Percentiles rank a stretch among this genome's conserved stretches.
Evolutionary conservation across 2,888 invertebrate species (phyloP).

Genomic region (Linnaemya tessellans): DNA sequence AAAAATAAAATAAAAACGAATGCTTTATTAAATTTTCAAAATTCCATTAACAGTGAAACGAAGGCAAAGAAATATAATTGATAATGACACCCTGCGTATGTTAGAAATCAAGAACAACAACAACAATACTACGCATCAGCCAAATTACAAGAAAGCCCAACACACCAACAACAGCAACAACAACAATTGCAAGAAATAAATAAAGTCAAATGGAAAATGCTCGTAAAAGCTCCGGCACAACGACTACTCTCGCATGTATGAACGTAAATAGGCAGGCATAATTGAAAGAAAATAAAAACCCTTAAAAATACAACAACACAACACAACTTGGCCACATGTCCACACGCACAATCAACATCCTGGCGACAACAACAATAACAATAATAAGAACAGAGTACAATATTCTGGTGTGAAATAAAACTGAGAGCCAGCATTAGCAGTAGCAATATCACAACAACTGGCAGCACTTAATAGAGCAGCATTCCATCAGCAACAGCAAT

Average conservation of each 20-base stretch:
- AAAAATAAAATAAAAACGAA: slow-evolving; percentile 40
- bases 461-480: slow-evolving; percentile 68
- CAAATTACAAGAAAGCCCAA: slow-evolving; percentile 13
- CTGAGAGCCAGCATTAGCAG: slow-evolving; percentile 47
- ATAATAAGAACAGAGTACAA: not conserved
- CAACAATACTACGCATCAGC: not conserved
- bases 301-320: slow-evolving; percentile 60
- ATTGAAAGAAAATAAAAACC: slow-evolving; percentile 56
- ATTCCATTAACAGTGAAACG: slow-evolving; percentile 74
- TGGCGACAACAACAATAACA: slow-evolving; percentile 5
- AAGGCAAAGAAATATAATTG: slow-evolving; percentile 65
- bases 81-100: slow-evolving; percentile 70
- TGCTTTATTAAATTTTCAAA: slow-evolving; percentile 76
- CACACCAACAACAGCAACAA: slow-evolving; percentile 53
- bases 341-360: slow-evolving; percentile 48
- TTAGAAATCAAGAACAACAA: slow-evolving; percentile 62
- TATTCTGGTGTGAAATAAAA: slow-evolving; percentile 5
- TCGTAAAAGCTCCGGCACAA: slow-evolving; percentile 11
- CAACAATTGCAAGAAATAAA: slow-evolving; percentile 43
- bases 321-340: slow-evolving; percentile 47
- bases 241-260: not conserved
- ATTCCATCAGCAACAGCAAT: slow-evolving; percentile 70
- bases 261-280: slow-evolving; percentile 44
- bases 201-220: slow-evolving; percentile 55
- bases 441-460: slow-evolving; percentile 15